Conservation (phyloP, 2,888 invertebrate species). For the Gymnosoma rotundatum region DNA sequence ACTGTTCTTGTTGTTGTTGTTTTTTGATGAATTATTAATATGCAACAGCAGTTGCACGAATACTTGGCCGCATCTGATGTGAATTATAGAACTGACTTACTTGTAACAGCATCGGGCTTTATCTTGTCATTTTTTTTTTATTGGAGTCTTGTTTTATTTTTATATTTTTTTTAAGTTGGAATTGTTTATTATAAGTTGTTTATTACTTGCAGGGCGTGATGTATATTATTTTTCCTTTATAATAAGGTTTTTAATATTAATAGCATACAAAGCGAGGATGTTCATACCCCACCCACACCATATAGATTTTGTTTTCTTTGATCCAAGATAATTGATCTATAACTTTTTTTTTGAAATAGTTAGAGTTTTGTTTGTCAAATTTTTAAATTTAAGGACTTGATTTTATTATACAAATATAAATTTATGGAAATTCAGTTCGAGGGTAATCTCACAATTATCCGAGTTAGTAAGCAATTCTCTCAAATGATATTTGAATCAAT, state of each 20-base stretch:
- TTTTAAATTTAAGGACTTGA: no score
- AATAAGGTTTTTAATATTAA: neutral
- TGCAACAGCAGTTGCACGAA: slow-evolving; percentile 31
- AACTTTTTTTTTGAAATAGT: no score
- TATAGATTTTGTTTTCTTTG: no score
- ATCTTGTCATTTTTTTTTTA: neutral
- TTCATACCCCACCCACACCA: no score
- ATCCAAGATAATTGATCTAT: no score
- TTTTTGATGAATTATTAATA: slow-evolving; percentile 36
- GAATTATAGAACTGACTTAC: slow-evolving; percentile 41
- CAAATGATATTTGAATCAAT: no score
- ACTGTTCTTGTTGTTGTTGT: neutral
- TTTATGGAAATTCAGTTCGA: no score
- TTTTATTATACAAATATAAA: no score
- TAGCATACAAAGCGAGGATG: no score
- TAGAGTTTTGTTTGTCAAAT: no score
- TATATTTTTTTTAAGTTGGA: slow-evolving; percentile 24
- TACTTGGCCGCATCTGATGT: slow-evolving; percentile 38
- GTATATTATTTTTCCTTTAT: neutral
- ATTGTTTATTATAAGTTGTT: slow-evolving; percentile 31
- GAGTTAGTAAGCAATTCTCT: no score
- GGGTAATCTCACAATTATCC: no score
- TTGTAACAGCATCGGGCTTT: slow-evolving; percentile 3
- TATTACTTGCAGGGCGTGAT: neutral
- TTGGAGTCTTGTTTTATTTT: slow-evolving; percentile 1